These are phyloP conservation scores for Bubalus kerabau DNA, from an alignment of 2,113 vertebrate genomes.

Conservation along the genomic window DNA sequence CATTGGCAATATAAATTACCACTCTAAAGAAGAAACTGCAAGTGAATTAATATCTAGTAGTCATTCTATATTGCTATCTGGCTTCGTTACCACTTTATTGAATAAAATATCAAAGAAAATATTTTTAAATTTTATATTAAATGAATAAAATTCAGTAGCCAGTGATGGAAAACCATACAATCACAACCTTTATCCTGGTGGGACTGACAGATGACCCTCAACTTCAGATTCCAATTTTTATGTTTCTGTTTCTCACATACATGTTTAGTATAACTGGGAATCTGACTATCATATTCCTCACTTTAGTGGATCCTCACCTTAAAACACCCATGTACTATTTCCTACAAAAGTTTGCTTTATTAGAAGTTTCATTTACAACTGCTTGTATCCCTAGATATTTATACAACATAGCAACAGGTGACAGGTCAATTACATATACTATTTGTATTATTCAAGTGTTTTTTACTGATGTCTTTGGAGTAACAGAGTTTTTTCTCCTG, in stretches of 20 bases:
- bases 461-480: not conserved
- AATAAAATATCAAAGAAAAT: not conserved
- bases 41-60: not conserved
- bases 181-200: not conserved
- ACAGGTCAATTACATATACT: not conserved
- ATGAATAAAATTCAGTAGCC: not conserved
- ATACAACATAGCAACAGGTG: not conserved
- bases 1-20: not conserved
- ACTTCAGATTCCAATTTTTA: not conserved
- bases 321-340: constrained; percentile 25
- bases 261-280: not conserved
- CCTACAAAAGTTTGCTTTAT: not conserved
- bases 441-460: not conserved
- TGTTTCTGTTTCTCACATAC: constrained; percentile 2
- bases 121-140: not conserved
- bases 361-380: constrained; percentile 22
- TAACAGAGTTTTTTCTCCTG: constrained; percentile 28
- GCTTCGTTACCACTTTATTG: not conserved
- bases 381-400: constrained; percentile 4
- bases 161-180: not conserved
- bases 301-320: not conserved
- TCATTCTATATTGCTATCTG: not conserved
- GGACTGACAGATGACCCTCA: not conserved
- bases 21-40: not conserved
- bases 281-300: not conserved